Conservation (phyloP, 2,113 vertebrate genomes). For the Cisticola juncidis region DNA sequence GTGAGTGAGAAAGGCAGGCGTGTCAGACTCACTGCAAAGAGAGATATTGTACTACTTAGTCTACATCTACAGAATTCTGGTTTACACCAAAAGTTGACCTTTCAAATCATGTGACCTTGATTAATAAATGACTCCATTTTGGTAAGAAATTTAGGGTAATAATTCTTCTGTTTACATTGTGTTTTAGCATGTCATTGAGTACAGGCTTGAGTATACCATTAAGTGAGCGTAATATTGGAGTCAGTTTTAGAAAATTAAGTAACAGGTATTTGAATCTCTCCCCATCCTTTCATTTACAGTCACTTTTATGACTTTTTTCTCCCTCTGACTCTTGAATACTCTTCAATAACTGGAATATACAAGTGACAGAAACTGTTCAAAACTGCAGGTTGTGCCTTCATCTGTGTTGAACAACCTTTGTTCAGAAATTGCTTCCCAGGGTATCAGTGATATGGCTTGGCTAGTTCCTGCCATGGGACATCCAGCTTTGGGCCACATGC, state of each 20-base stretch:
- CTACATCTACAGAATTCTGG: neutral
- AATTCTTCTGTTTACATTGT: neutral
- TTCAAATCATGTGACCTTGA: neutral
- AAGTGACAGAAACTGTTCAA: neutral
- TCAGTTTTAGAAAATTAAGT: neutral
- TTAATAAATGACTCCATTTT: neutral
- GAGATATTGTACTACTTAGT: neutral
- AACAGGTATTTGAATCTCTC: neutral
- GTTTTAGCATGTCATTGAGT: neutral
- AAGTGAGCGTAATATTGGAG: neutral
- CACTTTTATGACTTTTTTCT: neutral
- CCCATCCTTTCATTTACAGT: neutral
- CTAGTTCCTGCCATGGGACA: accelerated
- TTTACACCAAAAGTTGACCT: neutral
- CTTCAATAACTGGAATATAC: neutral
- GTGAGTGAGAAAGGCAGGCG: neutral
- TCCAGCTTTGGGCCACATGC: neutral
- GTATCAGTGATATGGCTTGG: accelerated
- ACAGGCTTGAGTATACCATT: neutral
- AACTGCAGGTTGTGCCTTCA: neutral
- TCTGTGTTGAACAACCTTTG: neutral
- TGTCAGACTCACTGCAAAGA: neutral
- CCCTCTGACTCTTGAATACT: neutral
- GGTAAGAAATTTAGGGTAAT: neutral
- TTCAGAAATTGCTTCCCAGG: accelerated